Conservation (phyloP, 2,113 vertebrate genomes). For the Periophthalmus modestus region DNA sequence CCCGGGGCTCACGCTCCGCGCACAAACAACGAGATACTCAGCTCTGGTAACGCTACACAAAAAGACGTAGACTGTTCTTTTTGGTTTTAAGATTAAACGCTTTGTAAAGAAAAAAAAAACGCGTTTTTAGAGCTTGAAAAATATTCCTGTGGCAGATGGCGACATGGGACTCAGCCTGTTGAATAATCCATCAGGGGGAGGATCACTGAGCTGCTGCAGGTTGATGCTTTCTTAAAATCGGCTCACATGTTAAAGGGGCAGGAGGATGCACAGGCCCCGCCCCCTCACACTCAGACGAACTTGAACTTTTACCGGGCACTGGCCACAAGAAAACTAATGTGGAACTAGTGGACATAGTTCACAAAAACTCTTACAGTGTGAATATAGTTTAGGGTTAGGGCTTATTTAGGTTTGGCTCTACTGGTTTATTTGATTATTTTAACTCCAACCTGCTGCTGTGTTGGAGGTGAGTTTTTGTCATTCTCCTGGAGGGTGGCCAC, state of each 20-base stretch:
- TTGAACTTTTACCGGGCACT: constrained; percentile 4
- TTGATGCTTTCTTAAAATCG: constrained; percentile 63
- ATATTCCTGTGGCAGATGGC: constrained; percentile 64
- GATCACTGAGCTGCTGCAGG: constrained; percentile 63
- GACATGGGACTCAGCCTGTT: constrained; percentile 73
- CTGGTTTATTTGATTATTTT: too few relatives aligned
- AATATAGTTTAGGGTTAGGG: too few relatives aligned
- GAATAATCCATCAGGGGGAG: constrained; percentile 81
- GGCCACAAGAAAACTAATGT: background rate
- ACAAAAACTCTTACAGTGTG: too few relatives aligned
- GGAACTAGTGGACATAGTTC: too few relatives aligned
- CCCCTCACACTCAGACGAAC: background rate
- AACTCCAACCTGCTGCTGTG: too few relatives aligned
- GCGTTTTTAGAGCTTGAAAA: constrained; percentile 23
- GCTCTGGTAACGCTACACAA: constrained; percentile 38
- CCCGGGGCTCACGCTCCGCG: constrained; percentile 9
- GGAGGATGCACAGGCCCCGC: constrained; percentile 13
- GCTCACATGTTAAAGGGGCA: constrained; percentile 78
- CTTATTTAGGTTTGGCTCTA: too few relatives aligned
- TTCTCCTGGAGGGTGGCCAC: background rate
- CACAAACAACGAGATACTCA: constrained; percentile 8
- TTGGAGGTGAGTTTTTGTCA: background rate
- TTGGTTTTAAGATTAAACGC: background rate
- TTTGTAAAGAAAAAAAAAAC: constrained; percentile 1
- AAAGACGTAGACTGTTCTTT: too few relatives aligned